phyloP scores from a whole-genome alignment of 2,888 invertebrate species.

The Hedychridium roseum region DNA sequence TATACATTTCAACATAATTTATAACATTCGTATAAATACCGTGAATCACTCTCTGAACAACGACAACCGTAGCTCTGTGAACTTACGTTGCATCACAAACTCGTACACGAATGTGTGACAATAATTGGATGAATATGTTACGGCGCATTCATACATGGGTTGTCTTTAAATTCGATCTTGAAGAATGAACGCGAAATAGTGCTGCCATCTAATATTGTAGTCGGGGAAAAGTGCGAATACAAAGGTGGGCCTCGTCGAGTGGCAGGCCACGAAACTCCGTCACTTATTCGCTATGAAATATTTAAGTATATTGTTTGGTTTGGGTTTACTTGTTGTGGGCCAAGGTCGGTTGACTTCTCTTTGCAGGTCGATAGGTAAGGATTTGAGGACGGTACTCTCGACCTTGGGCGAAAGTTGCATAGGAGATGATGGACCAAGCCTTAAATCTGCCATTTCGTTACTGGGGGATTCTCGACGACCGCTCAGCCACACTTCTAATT shows the following conservation, averaged over 20 bases:
- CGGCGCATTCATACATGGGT: too few relatives aligned
- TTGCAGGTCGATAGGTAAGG: conserved; percentile 76
- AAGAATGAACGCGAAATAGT: conserved; percentile 17
- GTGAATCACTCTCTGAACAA: too few relatives aligned
- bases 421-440: conserved; percentile 53
- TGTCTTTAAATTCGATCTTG: not conserved
- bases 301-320: conserved; percentile 60
- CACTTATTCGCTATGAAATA: conserved; percentile 61
- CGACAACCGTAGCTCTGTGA: too few relatives aligned
- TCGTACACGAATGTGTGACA: too few relatives aligned
- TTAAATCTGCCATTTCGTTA: conserved; percentile 58
- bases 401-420: conserved; percentile 66
- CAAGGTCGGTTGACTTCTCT: conserved; percentile 68
- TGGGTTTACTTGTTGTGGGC: conserved; percentile 55
- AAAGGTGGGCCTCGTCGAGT: conserved; percentile 26
- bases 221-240: conserved; percentile 27
- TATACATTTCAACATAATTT: too few relatives aligned
- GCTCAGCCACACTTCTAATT: conserved; percentile 65
- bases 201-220: conserved; percentile 40
- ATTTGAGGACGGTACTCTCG: conserved; percentile 69
- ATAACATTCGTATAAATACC: too few relatives aligned
- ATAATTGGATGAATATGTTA: too few relatives aligned
- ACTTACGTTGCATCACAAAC: too few relatives aligned
- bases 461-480: conserved; percentile 64
- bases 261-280: conserved; percentile 40